Percentiles rank a stretch among this genome's conserved stretches.
Conservation (phyloP, 1,140 invertebrate genomes). For the Saccostrea cuccullata region DNA sequence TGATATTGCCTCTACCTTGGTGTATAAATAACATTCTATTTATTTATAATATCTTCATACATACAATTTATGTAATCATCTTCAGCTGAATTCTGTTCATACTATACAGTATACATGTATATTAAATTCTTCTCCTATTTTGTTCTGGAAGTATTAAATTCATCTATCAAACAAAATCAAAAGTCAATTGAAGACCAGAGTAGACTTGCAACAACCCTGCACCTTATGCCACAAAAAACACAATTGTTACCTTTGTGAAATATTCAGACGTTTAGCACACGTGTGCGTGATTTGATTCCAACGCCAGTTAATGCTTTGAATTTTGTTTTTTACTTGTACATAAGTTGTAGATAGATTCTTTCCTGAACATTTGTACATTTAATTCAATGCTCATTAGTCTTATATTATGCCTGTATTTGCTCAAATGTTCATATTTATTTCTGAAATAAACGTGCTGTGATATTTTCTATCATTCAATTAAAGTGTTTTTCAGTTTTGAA, state of each 20-base stretch:
- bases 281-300: not conserved
- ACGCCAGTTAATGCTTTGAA: not conserved
- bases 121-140: no score
- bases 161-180: no score
- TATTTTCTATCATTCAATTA: not conserved
- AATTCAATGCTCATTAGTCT: slow-evolving; percentile 4
- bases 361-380: not conserved
- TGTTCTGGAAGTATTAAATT: no score
- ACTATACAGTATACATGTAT: no score
- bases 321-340: not conserved
- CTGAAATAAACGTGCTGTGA: slow-evolving; percentile 30
- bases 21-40: not conserved
- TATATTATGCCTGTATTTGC: not conserved
- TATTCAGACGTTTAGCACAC: not conserved
- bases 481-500: no score
- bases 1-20: not conserved
- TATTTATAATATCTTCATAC: not conserved
- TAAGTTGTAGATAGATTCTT: slow-evolving; percentile 6
- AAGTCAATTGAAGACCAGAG: no score
- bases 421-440: slow-evolving; percentile 30
- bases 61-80: not conserved
- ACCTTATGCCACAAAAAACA: no score
- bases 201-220: no score
- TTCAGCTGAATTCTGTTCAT: not conserved
- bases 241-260: not conserved